These are phyloP conservation scores for Ectobius pallidus DNA, from an alignment of 2,888 invertebrate species.

Conservation along the genomic window DNA sequence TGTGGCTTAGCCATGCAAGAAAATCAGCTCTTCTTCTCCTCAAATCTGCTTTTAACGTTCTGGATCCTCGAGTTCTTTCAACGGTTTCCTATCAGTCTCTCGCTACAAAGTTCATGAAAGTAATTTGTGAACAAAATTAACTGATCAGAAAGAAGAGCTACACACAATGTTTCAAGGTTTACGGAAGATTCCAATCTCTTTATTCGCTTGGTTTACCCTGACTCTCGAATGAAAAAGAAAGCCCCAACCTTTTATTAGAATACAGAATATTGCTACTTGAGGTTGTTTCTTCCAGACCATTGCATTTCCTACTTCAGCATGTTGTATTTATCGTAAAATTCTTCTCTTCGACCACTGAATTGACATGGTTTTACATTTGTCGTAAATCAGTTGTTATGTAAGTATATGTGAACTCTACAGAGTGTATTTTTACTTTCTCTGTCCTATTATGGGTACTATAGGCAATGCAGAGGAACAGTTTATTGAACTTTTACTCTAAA, in stretches of 20 bases:
- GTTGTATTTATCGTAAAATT: too few relatives aligned
- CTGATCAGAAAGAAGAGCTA: not conserved
- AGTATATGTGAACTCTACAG: too few relatives aligned
- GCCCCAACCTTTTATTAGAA: constrained; percentile 3
- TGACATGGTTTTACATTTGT: too few relatives aligned
- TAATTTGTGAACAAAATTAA: not conserved
- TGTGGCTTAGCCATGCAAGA: not conserved
- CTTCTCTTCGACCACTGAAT: too few relatives aligned
- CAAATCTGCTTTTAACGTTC: not conserved
- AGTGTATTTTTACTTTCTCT: too few relatives aligned
- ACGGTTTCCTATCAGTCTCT: not conserved
- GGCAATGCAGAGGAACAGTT: too few relatives aligned
- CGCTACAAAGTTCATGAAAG: not conserved
- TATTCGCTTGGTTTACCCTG: constrained; percentile 22
- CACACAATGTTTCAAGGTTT: not conserved
- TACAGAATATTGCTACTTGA: not conserved
- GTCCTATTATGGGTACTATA: too few relatives aligned
- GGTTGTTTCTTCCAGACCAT: not conserved
- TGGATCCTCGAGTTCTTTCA: not conserved
- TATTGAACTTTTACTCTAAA: too few relatives aligned
- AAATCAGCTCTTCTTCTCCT: not conserved
- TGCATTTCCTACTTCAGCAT: too few relatives aligned
- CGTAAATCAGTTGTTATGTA: too few relatives aligned
- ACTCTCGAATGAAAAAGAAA: constrained; percentile 12
- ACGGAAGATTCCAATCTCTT: constrained; percentile 10